Evolutionary conservation across 2,797 vertebrate genomes (phyloP).

Genomic region (Dromococcyx pavoninus): DNA sequence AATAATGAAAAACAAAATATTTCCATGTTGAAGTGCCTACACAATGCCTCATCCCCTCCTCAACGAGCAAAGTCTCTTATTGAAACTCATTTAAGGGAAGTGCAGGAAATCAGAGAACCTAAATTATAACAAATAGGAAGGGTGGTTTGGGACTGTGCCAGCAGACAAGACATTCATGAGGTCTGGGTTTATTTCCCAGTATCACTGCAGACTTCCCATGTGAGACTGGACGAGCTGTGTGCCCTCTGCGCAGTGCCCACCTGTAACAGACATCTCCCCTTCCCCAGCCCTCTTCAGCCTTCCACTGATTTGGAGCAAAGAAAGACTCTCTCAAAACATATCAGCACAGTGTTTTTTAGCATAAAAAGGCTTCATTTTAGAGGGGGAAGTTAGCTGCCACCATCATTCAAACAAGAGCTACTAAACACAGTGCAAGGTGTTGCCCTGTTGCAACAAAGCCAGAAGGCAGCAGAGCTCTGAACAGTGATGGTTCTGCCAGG

Average conservation of each 20-base stretch:
- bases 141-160: not conserved
- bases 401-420: not conserved
- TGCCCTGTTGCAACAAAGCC: not conserved
- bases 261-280: not conserved
- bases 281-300: not conserved
- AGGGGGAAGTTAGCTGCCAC: not conserved
- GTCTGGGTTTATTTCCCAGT: not conserved
- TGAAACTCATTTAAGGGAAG: not conserved
- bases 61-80: not conserved
- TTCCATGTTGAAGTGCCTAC: not conserved
- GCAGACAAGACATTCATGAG: not conserved
- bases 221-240: not conserved
- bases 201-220: not conserved
- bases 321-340: not conserved
- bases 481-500: rapidly evolving
- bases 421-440: not conserved
- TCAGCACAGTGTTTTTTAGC: not conserved
- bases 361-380: not conserved
- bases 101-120: not conserved
- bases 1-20: not conserved
- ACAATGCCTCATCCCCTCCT: not conserved
- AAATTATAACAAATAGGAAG: not conserved
- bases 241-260: rapidly evolving
- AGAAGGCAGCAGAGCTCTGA: not conserved
- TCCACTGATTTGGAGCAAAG: not conserved